Evolutionary conservation across 2,888 invertebrate species (phyloP), one percentile per base, ranked within the genome.

Genomic region (Octodonta nipae): DNA sequence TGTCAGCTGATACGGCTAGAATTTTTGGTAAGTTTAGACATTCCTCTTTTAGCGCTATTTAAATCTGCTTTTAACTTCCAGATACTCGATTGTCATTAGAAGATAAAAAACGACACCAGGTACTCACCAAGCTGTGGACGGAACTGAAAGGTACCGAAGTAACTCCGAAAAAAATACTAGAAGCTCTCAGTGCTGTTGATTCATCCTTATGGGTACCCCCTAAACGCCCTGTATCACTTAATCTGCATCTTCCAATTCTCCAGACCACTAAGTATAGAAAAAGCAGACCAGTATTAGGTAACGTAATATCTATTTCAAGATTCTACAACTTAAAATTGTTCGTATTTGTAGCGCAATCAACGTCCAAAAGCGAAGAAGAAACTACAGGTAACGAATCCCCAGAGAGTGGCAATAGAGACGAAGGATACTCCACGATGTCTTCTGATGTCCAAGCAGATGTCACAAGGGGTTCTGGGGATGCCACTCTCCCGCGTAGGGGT

Each of bases 341-440:
- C 14, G 34, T 28, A 10, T 48, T 54, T 33, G 5, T 44, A 65
- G 65, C 64, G 31, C 67, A 67, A 51, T 51, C 55, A 8, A 55
- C 55, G 41, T 59, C 55, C 26, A 63, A 62, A 42, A 73, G 73
- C 35, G 73, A 68, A 34, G 74, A 76, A 38, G 76, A 76, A 48
- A 77, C 73, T 15, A 56, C 56, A 2, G 78, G 76, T 8, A 77
- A 74, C 43, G 79, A 80, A 55, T 78, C 79, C 38, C 79, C 79
- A 0, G 79, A 79, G 50, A 78, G 78, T 47, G 78, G 78, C 25
- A 79, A 79, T 44, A 71, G 80, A 45, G 83, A 83, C 64, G 83
- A 83, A 56, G 83, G 82, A 11, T 83, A 83, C 60, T 82, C 82
- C 37, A 83, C 83, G 3, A 83, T 83, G 82, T 82, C 82, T 7